Base-by-base conservation (phyloP, 1,140 invertebrate genomes). In the Medauroidea extradentata region DNA sequence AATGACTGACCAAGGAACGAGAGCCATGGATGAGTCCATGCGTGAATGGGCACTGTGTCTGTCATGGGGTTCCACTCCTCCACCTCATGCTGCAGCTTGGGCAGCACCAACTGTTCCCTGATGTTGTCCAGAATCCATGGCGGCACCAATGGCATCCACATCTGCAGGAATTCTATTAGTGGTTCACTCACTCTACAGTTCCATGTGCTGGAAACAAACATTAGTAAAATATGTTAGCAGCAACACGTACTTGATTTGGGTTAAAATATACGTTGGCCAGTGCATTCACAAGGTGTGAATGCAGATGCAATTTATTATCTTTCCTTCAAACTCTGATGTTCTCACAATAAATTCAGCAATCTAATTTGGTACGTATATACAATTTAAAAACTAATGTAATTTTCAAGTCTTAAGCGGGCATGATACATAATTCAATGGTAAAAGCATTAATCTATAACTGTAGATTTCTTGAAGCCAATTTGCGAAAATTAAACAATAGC, bases 1-100 rank as follows among this genome's bases (percentile, higher is more conserved):
- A 11, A 34, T 11, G 29, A 34, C 52, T 71, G 76, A 83, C 86
- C 82, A 73, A 94, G 82, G 21, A 90, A 71, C 7, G 87, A 86
- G 39, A 94, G 79, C 96, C 96, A 99, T 0, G 97, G 97, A 75
- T 97, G 88, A 56, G 98, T 85, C 97, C 97, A 99, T 7, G 86
- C 83, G 75, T 99, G 95, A 63, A 99, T 92, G 2, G 96, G 95
- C 53, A 96, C 84, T 0, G 88, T 90, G 70, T 99, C 96, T 0
- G 87, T 90, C 0, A 96, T 78, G 0, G 97, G 96, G 80, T 99
- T 93, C 97, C 96, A 99, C 41, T 85, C 82, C 42, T 91, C 85
- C 0, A 96, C 93, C 64, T 91, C 93, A 14, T 78, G 69, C 25
- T 87, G 83, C 34, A 99, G 72, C 56, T 85, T 82, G 1, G 93